phyloP scores from a whole-genome alignment of 2,888 invertebrate species.

The Ochlodes sylvanus region DNA sequence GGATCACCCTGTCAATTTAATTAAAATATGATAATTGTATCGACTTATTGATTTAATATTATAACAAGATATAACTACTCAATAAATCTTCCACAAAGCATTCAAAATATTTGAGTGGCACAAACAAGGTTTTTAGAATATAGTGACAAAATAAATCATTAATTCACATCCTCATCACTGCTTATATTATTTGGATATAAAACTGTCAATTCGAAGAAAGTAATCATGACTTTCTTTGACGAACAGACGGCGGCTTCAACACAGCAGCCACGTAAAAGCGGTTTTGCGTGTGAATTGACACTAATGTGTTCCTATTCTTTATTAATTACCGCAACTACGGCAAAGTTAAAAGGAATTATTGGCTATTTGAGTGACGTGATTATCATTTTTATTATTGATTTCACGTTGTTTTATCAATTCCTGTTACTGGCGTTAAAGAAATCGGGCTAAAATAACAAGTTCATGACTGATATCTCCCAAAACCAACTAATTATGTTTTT shows the following conservation, averaged over 20 bases:
- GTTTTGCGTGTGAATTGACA: background rate
- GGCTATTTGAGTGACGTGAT: background rate
- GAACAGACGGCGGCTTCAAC: no score
- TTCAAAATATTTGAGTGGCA: slow-evolving; percentile 10
- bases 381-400: background rate
- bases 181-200: slow-evolving; percentile 11
- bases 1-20: no score
- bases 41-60: no score
- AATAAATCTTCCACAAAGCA: slow-evolving; percentile 1
- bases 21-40: no score
- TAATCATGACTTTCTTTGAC: background rate
- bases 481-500: no score
- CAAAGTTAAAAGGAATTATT: background rate
- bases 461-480: no score
- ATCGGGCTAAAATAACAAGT: no score
- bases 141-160: slow-evolving; percentile 4
- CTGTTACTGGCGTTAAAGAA: no score
- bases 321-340: background rate
- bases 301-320: slow-evolving; percentile 1
- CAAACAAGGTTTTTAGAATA: background rate
- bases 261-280: background rate
- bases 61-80: no score
- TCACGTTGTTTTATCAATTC: no score
- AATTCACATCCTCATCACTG: background rate
- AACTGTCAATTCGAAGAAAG: slow-evolving; percentile 17